Conservation (phyloP, 2,888 invertebrate species). For the Spilosoma lubricipeda region DNA sequence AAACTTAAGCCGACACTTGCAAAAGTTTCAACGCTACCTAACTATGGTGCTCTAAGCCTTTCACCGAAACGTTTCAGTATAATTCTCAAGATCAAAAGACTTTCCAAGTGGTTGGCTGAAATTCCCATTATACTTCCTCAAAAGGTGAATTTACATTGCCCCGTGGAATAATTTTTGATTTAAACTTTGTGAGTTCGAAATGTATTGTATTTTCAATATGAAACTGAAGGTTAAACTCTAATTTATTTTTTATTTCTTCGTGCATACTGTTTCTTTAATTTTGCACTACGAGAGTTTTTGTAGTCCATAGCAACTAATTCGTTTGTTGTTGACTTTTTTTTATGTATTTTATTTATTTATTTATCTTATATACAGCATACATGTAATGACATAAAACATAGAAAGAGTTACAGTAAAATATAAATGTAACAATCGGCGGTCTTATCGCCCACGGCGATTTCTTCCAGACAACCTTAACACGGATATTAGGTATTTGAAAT, state of each 20-base stretch:
- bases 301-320: too few species aligned
- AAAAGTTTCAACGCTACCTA: slow-evolving; percentile 56
- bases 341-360: too few species aligned
- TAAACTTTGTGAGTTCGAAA: slow-evolving; percentile 51
- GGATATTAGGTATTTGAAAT: too few species aligned
- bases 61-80: slow-evolving; percentile 66
- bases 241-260: slow-evolving; percentile 36
- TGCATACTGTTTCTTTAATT: neutral
- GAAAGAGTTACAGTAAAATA: too few species aligned
- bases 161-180: slow-evolving; percentile 63
- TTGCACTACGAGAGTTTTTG: too few species aligned
- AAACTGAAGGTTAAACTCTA: slow-evolving; percentile 49
- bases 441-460: too few species aligned
- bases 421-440: too few species aligned
- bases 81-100: slow-evolving; percentile 79
- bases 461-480: too few species aligned
- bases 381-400: too few species aligned
- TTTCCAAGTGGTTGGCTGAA: slow-evolving; percentile 77
- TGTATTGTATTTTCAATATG: slow-evolving; percentile 42
- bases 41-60: slow-evolving; percentile 62
- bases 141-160: slow-evolving; percentile 73
- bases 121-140: slow-evolving; percentile 77
- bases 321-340: too few species aligned
- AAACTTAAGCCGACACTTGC: slow-evolving; percentile 58
- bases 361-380: too few species aligned